Evolutionary conservation across 2,888 invertebrate species (phyloP).

Genomic region (Didymodactylos carnosus): DNA sequence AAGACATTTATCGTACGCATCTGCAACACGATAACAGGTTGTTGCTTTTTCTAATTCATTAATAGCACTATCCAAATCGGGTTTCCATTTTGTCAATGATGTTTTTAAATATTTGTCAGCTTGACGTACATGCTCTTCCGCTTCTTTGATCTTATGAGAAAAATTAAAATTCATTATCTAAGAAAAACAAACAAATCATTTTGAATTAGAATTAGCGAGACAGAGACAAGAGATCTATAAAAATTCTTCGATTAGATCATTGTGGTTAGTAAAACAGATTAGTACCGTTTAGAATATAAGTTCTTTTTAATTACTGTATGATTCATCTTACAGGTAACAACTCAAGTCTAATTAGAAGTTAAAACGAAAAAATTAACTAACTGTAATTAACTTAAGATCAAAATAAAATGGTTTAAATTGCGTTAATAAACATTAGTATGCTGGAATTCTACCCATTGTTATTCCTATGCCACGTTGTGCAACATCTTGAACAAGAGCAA

Average conservation of each 20-base stretch:
- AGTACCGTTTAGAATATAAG: too few relatives aligned
- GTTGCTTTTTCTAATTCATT: conserved; percentile 80
- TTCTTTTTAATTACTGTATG: too few relatives aligned
- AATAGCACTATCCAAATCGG: conserved; percentile 79
- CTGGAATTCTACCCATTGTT: conserved; percentile 74
- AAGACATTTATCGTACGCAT: background rate
- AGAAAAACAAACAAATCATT: too few relatives aligned
- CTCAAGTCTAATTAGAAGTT: background rate
- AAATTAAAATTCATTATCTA: background rate
- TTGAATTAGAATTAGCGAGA: too few relatives aligned
- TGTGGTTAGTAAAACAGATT: too few relatives aligned
- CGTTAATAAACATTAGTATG: conserved; percentile 88
- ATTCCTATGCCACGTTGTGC: conserved; percentile 80
- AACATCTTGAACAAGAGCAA: conserved; percentile 78
- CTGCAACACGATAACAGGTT: conserved; percentile 26
- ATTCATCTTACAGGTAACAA: too few relatives aligned
- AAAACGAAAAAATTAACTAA: background rate
- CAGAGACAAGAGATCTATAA: too few relatives aligned
- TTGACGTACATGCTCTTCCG: background rate
- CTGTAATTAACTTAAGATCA: conserved; percentile 50
- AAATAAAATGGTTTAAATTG: conserved; percentile 92
- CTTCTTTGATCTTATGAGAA: background rate
- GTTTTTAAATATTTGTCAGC: conserved; percentile 47
- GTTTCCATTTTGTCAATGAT: conserved; percentile 76
- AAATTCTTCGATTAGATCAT: too few relatives aligned